phyloP scores from a whole-genome alignment of 2,797 vertebrate genomes.

The Phyllotis vaccarum region DNA sequence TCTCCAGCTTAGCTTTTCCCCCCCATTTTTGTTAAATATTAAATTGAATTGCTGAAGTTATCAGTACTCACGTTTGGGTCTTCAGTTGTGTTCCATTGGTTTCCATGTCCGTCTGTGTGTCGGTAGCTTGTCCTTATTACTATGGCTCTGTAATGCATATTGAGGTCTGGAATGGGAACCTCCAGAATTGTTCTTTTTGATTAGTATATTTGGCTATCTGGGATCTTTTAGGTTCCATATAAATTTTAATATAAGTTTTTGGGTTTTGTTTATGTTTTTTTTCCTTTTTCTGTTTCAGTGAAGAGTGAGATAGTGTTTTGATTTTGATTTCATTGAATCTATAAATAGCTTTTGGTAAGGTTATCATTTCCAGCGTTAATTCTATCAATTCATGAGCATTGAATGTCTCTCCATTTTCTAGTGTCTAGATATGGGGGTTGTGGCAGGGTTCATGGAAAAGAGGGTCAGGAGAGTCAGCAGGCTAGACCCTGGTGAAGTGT shows the following conservation, averaged over 20 bases:
- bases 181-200: neutral
- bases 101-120: neutral
- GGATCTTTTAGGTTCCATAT: neutral
- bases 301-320: neutral
- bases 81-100: neutral
- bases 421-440: neutral
- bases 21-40: neutral
- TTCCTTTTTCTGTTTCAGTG: neutral
- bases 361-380: neutral
- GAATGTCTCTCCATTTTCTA: neutral
- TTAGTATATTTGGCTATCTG: neutral
- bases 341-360: neutral
- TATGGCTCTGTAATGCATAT: neutral
- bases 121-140: neutral
- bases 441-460: neutral
- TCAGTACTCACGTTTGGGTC: neutral
- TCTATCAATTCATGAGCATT: neutral
- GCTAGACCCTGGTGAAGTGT: neutral
- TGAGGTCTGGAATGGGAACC: neutral
- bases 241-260: neutral
- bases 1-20: neutral
- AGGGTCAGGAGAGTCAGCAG: neutral
- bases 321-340: neutral
- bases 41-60: neutral
- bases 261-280: too few relatives aligned